phyloP scores from a whole-genome alignment of 2,113 vertebrate species.

The Neolamprologus falcicula region DNA sequence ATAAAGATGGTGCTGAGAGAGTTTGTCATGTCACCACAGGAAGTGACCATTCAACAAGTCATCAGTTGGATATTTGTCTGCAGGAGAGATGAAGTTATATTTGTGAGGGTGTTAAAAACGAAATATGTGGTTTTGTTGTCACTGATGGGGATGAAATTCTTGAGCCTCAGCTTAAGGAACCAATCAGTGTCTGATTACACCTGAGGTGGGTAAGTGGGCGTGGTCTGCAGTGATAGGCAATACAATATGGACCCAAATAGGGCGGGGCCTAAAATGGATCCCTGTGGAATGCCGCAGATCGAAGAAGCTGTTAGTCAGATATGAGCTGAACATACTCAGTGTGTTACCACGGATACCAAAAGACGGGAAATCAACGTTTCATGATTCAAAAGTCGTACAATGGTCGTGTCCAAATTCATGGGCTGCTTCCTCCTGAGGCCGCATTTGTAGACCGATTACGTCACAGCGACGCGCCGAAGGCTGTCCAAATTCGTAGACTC shows the following conservation, averaged over 20 bases:
- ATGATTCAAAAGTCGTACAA: rapidly evolving
- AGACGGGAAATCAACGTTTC: rapidly evolving
- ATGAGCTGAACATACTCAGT: neutral
- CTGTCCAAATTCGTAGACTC: too few species aligned
- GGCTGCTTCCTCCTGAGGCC: too few species aligned
- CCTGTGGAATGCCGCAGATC: neutral
- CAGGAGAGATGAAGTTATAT: rapidly evolving
- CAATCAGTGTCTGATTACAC: rapidly evolving
- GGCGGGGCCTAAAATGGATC: neutral
- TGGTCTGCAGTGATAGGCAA: neutral
- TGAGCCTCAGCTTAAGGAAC: neutral
- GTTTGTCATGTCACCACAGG: neutral
- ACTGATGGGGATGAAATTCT: neutral
- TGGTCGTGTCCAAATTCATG: too few species aligned
- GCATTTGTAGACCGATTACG: too few species aligned
- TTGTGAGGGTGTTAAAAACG: rapidly evolving
- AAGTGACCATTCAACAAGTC: neutral
- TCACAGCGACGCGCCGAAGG: too few species aligned
- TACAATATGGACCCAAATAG: neutral
- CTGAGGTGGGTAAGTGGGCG: rapidly evolving
- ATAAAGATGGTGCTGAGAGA: rapidly evolving
- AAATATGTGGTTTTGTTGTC: neutral
- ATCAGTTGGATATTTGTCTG: neutral
- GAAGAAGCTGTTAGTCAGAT: neutral
- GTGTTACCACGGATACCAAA: neutral